Evolutionary conservation across 2,113 vertebrate species (phyloP).

Genomic region (Rhinoptilus africanus): DNA sequence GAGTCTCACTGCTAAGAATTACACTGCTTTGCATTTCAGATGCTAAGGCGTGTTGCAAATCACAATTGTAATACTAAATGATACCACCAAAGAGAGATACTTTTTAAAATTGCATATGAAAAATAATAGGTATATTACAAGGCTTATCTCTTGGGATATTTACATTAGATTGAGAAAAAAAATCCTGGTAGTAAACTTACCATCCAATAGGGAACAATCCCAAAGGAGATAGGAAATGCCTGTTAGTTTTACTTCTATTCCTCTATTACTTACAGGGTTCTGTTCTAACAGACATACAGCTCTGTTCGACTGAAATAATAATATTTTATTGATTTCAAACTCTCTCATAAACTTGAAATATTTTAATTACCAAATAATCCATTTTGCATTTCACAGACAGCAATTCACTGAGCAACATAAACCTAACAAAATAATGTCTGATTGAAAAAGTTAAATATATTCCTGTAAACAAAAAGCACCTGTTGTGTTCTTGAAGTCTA

Average conservation of each 20-base stretch:
- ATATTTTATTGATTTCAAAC: conserved; percentile 16
- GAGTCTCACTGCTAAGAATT: not conserved
- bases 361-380: conserved; percentile 46
- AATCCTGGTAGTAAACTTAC: not conserved
- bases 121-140: not conserved
- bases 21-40: not conserved
- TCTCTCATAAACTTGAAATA: conserved; percentile 43
- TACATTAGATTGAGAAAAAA: not conserved
- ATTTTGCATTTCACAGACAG: conserved; percentile 15
- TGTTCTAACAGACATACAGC: not conserved
- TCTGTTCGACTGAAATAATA: not conserved
- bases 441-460: not conserved
- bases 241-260: not conserved
- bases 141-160: not conserved
- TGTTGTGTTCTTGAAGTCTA: not conserved
- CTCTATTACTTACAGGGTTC: not conserved
- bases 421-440: not conserved
- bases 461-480: not conserved
- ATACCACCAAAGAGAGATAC: not conserved
- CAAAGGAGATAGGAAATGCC: not conserved
- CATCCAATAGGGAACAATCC: not conserved
- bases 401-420: conserved; percentile 9
- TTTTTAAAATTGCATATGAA: not conserved
- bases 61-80: not conserved
- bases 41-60: not conserved